A percentile compares a stretch with the other conserved stretches of the same genome.
phyloP scores from a whole-genome alignment of 2,797 vertebrate species.

The Sandelia bainsii region DNA sequence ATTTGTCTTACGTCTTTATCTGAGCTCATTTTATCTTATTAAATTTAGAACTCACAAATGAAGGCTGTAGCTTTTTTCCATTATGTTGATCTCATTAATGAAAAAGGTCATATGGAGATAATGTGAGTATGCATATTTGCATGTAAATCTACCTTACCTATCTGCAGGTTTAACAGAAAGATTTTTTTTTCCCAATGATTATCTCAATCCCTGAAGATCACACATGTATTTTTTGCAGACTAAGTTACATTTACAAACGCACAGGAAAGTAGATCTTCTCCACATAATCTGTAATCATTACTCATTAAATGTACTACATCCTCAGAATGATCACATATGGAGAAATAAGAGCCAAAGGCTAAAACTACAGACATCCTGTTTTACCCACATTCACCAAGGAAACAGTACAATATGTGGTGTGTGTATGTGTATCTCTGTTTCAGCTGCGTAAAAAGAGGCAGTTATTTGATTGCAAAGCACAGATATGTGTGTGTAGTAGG shows the following conservation, averaged over 20 bases:
- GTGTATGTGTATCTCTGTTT: slow-evolving; percentile 47
- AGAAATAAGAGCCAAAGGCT: slow-evolving; percentile 7
- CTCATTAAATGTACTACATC: slow-evolving; percentile 4
- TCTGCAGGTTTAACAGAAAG: slow-evolving; percentile 3
- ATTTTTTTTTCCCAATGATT: neutral
- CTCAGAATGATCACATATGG: slow-evolving; percentile 9
- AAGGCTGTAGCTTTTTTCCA: too few species aligned
- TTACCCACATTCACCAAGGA: slow-evolving; percentile 27
- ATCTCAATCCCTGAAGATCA: neutral
- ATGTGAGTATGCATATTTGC: neutral
- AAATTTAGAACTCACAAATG: neutral
- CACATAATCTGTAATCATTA: slow-evolving; percentile 26
- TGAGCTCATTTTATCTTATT: neutral
- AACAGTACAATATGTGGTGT: neutral
- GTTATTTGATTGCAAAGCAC: slow-evolving; percentile 72
- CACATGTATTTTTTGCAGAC: neutral
- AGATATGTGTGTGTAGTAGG: slow-evolving; percentile 75
- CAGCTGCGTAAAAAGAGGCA: slow-evolving; percentile 43
- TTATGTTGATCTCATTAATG: neutral
- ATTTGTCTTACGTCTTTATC: too few species aligned
- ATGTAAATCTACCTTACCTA: too few species aligned
- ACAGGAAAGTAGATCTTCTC: neutral
- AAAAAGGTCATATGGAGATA: slow-evolving; percentile 13
- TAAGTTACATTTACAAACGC: slow-evolving; percentile 3
- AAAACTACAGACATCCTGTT: slow-evolving; percentile 16